Percentiles rank a stretch among this genome's conserved stretches.
phyloP scores from a whole-genome alignment of 2,888 invertebrate species.

The Lysandra coridon region DNA sequence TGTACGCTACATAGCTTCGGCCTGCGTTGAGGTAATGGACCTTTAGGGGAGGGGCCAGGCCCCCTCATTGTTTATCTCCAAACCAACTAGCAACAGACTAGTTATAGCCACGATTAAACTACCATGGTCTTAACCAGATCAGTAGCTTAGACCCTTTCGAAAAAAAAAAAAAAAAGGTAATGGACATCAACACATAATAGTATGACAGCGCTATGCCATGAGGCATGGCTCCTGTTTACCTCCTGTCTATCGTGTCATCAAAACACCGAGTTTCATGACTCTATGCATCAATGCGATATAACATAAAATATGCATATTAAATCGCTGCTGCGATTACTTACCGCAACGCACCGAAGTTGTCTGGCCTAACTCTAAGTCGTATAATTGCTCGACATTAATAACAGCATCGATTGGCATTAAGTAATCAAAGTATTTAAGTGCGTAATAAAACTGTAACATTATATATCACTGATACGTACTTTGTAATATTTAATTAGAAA shows the following conservation, averaged over 20 bases:
- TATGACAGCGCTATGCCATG: no score
- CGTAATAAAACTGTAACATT: conserved; percentile 3
- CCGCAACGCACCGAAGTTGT: neutral
- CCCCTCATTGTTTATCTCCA: no score
- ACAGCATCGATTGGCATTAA: conserved; percentile 13
- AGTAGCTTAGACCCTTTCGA: no score
- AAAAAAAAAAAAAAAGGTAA: no score
- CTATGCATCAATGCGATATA: neutral
- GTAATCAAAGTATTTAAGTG: conserved; percentile 12
- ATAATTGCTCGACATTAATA: conserved; percentile 47
- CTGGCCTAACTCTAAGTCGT: conserved; percentile 39
- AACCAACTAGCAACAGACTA: no score
- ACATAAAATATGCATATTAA: no score
- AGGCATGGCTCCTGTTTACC: no score
- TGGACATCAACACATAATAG: no score
- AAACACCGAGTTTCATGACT: neutral
- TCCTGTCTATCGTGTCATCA: neutral
- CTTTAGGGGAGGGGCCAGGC: no score
- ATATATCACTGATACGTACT: neutral
- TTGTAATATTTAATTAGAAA: neutral
- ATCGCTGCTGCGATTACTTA: neutral
- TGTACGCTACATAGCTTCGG: neutral
- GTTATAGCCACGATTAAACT: no score
- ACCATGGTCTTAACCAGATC: no score
- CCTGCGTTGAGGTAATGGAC: neutral